Base-by-base conservation (phyloP, 2,113 vertebrate species). In the Uria lomvia region DNA sequence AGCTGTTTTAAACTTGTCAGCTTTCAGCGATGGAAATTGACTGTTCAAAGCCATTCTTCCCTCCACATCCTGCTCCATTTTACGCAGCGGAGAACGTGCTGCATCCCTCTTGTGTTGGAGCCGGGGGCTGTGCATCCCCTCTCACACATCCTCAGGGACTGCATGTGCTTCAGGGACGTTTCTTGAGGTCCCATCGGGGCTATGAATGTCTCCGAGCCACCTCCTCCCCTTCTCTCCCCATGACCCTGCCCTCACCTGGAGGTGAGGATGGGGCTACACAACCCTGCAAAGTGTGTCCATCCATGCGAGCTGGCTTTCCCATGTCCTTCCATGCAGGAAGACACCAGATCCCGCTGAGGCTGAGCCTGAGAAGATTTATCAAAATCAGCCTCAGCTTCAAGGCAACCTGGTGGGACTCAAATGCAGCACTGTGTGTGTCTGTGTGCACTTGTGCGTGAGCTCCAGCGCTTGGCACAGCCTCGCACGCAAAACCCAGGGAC, bases 1-100 rank as follows among this genome's bases (percentile, higher is more conserved):
- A 96, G 93, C 97, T 96, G 95, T 95, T 97, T 96, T 96, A 96
- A 97, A 94, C 95, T 97, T 96, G 91, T 97, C 96, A 96, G 97
- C 96, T 95, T 93, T 90, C 94, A 90, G 85, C 79, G 4, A 94
- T 94, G 92, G 94, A 96, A 97, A 96, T 94, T 89, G 92, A 94
- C 95, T 93, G 95, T 52, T 96, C 72, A 43, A 85, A 96, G 89
- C 91, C 76, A 6, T 59, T 50, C 85, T 90, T 74, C 85, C 91
- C 91, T 65, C 88, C 2, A 0, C 94, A 82, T 70, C 89, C 92
- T 89, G 96, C 92, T 94, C 56, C 80, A 21, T 58, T 90, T 90
- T 50, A 29, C 0, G 0, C 52, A 4, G 8, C 1, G 3, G 34
- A 58, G 50, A 72, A 38, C 6, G 5, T 20, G 65, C 80, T 50